Evolutionary conservation across 2,888 invertebrate genomes (phyloP), one percentile per base, ranked within the genome.

Genomic region (Caenorhabditis imperialis): DNA sequence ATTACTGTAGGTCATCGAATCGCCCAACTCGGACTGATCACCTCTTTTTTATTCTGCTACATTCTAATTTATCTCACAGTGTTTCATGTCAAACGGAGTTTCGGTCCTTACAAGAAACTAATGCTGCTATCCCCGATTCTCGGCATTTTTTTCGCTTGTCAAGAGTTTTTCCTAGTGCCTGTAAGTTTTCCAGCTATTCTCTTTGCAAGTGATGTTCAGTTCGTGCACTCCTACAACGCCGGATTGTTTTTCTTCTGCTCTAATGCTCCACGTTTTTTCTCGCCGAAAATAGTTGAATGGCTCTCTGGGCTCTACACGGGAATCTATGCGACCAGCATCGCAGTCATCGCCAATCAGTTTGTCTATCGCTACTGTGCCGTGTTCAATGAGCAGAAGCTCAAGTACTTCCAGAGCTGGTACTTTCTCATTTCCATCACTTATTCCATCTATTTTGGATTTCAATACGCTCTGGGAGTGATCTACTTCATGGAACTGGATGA

Each of bases 361-460:
- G 18, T 48, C 48, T 48, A 48, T n/a, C 30, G 48, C 10, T 48
- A 48, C 10, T 48, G 48, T 27, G 30, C 30, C 16, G 33, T 48
- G 23, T 33, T 20, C 53, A 61, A 51, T 27, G 42, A 33, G 25
- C 18, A 35, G 0, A 60, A 42, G 16, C 42, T 61, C 5, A 30
- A 23, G 7, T 61, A 30, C 16, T 61, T 61, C 61, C 42, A 61
- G 35, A 42, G 51, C 0, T 51, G 51, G 42, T 8, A 27, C n/a
- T 44, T 60, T n/a, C 5, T 40, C 1, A 10, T 60, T 10, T 50
- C 48, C 6, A 40, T 60, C 10, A 3, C 14, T 0, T 60, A 60
- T 20, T 45, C 22, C 0, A 4, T 22, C 7, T 8, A 30, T n/a
- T 22, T 60, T 22, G 60, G 60, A n/a, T 27, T 48, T n/a, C 40